Evolutionary conservation across 2,888 invertebrate species (phyloP).

Genomic region (Maniola hyperantus): DNA sequence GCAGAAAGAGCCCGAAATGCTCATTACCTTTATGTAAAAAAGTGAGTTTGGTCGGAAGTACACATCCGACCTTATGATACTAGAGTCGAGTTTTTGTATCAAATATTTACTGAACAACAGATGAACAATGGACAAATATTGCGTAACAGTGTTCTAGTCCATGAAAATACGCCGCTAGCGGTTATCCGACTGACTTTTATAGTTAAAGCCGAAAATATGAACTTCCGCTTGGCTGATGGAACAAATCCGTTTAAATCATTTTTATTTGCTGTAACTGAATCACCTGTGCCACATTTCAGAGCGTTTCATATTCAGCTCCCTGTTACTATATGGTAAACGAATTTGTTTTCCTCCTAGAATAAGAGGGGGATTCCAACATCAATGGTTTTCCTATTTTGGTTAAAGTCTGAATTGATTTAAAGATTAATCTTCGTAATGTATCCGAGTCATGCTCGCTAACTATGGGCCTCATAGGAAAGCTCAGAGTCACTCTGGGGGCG

Average conservation of each 20-base stretch:
- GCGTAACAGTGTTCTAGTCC: neutral
- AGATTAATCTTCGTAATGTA: neutral
- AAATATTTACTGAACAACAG: neutral
- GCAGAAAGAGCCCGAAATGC: too few relatives aligned
- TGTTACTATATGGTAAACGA: neutral
- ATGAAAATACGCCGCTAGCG: neutral
- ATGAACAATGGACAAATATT: conserved; percentile 2
- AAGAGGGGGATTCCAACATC: too few relatives aligned
- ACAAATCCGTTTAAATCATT: conserved; percentile 27
- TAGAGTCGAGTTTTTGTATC: too few relatives aligned
- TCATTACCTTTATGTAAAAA: too few relatives aligned
- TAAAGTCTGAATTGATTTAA: conserved; percentile 1
- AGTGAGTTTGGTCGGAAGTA: too few relatives aligned
- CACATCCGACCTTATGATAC: too few relatives aligned
- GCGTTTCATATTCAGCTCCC: conserved; percentile 3
- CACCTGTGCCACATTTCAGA: conserved; percentile 19
- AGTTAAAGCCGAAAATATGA: conserved; percentile 19
- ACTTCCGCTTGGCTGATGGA: conserved; percentile 20
- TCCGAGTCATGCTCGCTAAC: too few relatives aligned
- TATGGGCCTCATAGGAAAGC: too few relatives aligned
- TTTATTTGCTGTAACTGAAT: conserved; percentile 24
- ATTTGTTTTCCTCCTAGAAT: conserved; percentile 9
- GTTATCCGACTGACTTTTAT: conserved; percentile 19
- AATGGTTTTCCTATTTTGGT: neutral
- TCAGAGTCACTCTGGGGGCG: too few relatives aligned